Percentiles rank a stretch among this genome's conserved stretches.
Evolutionary conservation across 1,140 invertebrate species (phyloP).

Genomic region (Neocloeon triangulifer): DNA sequence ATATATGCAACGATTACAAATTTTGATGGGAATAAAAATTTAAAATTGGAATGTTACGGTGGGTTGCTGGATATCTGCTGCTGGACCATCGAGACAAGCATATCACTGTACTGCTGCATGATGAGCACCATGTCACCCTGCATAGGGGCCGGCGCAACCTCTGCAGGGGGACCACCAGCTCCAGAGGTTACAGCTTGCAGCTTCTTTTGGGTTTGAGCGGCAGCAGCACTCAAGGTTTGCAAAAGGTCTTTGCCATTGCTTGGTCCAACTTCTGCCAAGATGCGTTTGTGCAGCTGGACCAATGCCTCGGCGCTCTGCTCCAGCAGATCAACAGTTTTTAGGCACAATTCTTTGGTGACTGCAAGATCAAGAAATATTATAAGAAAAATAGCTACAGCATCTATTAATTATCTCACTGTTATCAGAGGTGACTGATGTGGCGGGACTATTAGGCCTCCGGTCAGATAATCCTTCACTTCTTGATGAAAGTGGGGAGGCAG

Average conservation of each 20-base stretch:
- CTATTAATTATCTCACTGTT: neutral
- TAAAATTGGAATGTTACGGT: too few species aligned
- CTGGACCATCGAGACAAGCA: constrained; percentile 32
- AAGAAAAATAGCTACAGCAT: constrained; percentile 3
- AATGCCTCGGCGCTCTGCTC: constrained; percentile 17
- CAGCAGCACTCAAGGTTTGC: constrained; percentile 25
- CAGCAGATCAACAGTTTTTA: constrained; percentile 18
- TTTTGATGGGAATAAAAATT: too few species aligned
- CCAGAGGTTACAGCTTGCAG: constrained; percentile 14
- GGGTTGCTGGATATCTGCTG: constrained; percentile 23
- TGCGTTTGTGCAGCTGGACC: constrained; percentile 19
- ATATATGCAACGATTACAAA: too few species aligned
- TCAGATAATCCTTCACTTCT: neutral
- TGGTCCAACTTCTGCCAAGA: constrained; percentile 15
- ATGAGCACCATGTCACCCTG: constrained; percentile 29
- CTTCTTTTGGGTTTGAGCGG: constrained; percentile 25
- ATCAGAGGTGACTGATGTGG: constrained; percentile 1
- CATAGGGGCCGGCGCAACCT: constrained; percentile 18
- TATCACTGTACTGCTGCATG: constrained; percentile 39
- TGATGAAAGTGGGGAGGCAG: constrained; percentile 3
- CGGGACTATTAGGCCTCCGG: neutral
- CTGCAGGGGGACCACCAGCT: constrained; percentile 15
- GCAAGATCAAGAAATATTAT: constrained; percentile 14
- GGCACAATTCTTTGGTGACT: constrained; percentile 18
- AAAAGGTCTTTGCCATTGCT: constrained; percentile 14